These are phyloP conservation scores for Zosterops borbonicus DNA, from an alignment of 2,113 vertebrate genomes.

Conservation along the genomic window DNA sequence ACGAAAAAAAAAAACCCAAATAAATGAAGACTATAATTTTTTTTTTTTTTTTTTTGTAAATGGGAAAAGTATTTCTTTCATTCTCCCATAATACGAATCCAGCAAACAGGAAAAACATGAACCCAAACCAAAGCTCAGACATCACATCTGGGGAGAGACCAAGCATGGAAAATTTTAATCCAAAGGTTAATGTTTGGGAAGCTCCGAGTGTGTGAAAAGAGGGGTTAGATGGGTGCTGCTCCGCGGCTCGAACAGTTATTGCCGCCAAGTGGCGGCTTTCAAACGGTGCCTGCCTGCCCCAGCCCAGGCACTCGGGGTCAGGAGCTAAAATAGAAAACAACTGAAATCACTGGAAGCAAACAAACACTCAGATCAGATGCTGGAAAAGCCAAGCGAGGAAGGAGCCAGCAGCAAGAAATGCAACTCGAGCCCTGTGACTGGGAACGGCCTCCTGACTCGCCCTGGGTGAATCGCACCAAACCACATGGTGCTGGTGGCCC, in stretches of 20 bases:
- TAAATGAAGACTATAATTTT: background rate
- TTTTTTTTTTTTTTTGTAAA: constrained; percentile 27
- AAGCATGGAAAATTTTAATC: constrained; percentile 68
- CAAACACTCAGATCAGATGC: constrained; percentile 53
- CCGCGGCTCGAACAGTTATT: constrained; percentile 38
- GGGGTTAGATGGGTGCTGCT: constrained; percentile 69
- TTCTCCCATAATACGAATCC: constrained; percentile 62
- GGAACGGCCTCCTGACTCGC: background rate
- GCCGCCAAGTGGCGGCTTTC: constrained; percentile 66
- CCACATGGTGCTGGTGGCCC: background rate
- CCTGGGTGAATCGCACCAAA: background rate
- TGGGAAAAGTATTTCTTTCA: constrained; percentile 67
- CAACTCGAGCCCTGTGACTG: constrained; percentile 9
- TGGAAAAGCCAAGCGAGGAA: constrained; percentile 36
- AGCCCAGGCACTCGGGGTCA: constrained; percentile 51
- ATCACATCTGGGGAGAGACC: constrained; percentile 65
- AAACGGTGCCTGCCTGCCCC: constrained; percentile 63
- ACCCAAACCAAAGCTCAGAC: constrained; percentile 60
- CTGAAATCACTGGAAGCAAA: constrained; percentile 58
- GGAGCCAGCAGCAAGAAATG: constrained; percentile 20
- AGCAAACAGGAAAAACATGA: constrained; percentile 61
- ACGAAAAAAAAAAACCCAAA: background rate
- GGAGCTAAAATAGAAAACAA: constrained; percentile 66
- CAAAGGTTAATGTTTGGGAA: constrained; percentile 65
- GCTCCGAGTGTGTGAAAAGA: constrained; percentile 63